phyloP scores from a whole-genome alignment of 2,888 invertebrate species.

The Bellardia pandia region DNA sequence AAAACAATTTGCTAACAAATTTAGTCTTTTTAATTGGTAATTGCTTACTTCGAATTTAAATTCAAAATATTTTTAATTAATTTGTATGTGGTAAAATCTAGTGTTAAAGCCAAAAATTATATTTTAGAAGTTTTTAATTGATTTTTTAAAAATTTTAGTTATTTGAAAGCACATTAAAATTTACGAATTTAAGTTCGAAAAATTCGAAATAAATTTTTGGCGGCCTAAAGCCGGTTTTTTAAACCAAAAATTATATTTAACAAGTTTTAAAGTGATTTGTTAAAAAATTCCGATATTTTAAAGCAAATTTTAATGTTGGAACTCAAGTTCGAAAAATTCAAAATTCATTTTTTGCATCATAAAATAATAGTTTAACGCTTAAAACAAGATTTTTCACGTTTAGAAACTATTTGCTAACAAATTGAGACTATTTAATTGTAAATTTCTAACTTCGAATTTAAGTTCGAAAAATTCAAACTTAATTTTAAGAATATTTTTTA shows the following conservation, averaged over 20 bases:
- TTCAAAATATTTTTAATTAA: neutral
- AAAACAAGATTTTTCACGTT: neutral
- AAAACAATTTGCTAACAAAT: too few relatives aligned
- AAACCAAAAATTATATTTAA: neutral
- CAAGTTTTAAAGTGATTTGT: neutral
- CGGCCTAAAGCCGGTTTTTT: too few relatives aligned
- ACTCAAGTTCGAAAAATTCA: neutral
- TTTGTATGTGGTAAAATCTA: too few relatives aligned
- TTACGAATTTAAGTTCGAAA: conserved; percentile 31
- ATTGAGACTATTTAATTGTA: neutral
- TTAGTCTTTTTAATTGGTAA: too few relatives aligned
- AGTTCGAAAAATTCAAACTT: neutral
- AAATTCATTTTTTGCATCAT: neutral
- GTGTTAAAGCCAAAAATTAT: too few relatives aligned
- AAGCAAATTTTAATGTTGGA: neutral
- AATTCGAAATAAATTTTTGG: neutral
- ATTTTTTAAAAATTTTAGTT: too few relatives aligned
- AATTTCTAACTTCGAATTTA: neutral
- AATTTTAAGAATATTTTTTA: neutral
- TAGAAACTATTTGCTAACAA: neutral
- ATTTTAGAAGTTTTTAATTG: too few relatives aligned
- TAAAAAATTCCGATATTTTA: neutral
- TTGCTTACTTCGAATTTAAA: neutral
- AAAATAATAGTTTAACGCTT: neutral
- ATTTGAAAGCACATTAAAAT: too few relatives aligned